These are phyloP conservation scores for Ctenoplectra terminalis DNA, from an alignment of 1,140 invertebrate genomes.

Conservation along the genomic window DNA sequence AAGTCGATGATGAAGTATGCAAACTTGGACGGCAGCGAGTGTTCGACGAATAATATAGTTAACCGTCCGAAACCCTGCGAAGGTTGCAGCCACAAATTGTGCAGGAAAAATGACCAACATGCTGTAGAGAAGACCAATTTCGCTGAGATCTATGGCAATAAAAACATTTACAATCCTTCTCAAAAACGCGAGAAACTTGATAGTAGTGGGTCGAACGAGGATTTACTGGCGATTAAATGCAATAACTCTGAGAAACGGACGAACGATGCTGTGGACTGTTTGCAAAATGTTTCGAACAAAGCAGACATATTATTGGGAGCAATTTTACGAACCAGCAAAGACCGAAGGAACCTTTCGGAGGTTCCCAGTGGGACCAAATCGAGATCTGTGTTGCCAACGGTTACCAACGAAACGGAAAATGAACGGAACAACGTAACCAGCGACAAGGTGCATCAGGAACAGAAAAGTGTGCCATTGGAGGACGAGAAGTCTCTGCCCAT, in stretches of 20 bases:
- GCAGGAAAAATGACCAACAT: conserved; percentile 58
- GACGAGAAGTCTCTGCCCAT: conserved; percentile 74
- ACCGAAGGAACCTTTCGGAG: conserved; percentile 64
- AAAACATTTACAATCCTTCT: conserved; percentile 56
- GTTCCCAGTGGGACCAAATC: conserved; percentile 67
- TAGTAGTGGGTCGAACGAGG: background rate
- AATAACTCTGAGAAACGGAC: conserved; percentile 13
- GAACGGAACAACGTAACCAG: conserved; percentile 36
- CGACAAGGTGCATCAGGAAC: conserved; percentile 36
- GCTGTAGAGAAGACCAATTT: conserved; percentile 40
- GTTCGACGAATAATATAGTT: conserved; percentile 25
- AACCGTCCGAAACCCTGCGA: conserved; percentile 51
- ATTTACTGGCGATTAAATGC: conserved; percentile 26
- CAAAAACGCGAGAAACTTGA: conserved; percentile 53
- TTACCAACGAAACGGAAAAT: conserved; percentile 36
- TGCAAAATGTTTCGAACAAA: conserved; percentile 78
- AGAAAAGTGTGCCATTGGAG: conserved; percentile 50
- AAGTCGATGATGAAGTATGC: conserved; percentile 13
- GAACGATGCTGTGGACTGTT: conserved; percentile 50
- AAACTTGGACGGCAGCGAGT: conserved; percentile 36
- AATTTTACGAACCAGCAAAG: conserved; percentile 80
- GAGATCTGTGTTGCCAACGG: conserved; percentile 30
- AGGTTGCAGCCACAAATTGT: conserved; percentile 42
- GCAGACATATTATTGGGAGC: conserved; percentile 84
- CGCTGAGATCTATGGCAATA: conserved; percentile 56